Percentiles rank a stretch among this genome's conserved stretches.
Conservation (phyloP, 2,888 invertebrate species). For the Drosophila fungiperda region DNA sequence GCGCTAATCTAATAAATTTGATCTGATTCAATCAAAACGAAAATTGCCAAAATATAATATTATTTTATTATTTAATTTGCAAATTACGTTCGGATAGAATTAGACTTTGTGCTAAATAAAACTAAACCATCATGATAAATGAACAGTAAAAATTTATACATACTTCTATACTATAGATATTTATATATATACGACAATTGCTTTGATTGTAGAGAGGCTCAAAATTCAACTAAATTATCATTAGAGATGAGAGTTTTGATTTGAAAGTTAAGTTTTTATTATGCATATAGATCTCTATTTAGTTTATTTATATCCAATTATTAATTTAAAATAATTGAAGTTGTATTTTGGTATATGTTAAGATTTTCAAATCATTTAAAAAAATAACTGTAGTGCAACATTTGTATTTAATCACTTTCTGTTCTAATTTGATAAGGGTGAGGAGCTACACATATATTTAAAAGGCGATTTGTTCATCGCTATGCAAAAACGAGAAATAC, state of each 20-base stretch:
- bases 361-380: background rate
- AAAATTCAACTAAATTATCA: background rate
- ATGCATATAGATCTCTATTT: background rate
- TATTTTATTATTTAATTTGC: conserved; percentile 10
- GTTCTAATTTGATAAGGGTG: background rate
- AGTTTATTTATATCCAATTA: background rate
- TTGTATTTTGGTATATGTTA: background rate
- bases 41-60: conserved; percentile 26
- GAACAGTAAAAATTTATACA: background rate
- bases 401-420: background rate
- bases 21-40: conserved; percentile 47
- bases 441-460: background rate
- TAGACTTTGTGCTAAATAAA: conserved; percentile 3
- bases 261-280: background rate
- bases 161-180: background rate
- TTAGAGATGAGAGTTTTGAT: background rate
- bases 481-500: conserved; percentile 1
- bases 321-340: background rate
- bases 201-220: background rate
- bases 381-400: background rate
- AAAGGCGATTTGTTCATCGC: conserved; percentile 32
- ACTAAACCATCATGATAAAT: conserved; percentile 11
- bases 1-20: conserved; percentile 50
- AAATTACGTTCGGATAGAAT: conserved; percentile 18
- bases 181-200: background rate